Evolutionary conservation across 1,140 invertebrate genomes (phyloP), one percentile per base, ranked within the genome.

Genomic region (Procambarus virginalis): DNA sequence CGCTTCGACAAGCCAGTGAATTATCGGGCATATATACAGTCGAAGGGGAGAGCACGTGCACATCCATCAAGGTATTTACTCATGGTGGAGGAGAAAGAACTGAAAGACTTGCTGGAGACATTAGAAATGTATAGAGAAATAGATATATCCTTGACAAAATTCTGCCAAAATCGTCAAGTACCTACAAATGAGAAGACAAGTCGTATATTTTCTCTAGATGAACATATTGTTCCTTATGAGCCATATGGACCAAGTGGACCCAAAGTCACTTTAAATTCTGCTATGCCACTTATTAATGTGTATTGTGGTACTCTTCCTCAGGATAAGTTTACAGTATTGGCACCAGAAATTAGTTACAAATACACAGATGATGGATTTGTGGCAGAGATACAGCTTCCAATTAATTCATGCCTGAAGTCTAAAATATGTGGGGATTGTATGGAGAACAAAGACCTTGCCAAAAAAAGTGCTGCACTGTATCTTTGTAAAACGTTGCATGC

Each of bases 1-100:
- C 95, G 96, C 60, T 97, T 97, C 94, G 96, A 97, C 93, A 68
- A 55, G 5, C 88, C 92, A 34, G 8, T 14, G n/a, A 92, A 91
- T 68, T 92, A 83, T 55, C 60, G 92, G 48, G 22, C 90, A 20
- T 92, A 92, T 88, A 87, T 93, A 17, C 92, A 92, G 81, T 92
- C 91, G 20, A 92, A 85, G 85, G 92, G 92, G 12, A 68, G 92
- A 92, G 92, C 92, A 46, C 82, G 92, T 82, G 91, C 90, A 14
- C 79, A 77, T 6, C 87, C 92, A 46, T 92, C 91, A 2, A 91
- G 78, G 58, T 92, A 92, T 68, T 45, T 92, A 6, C 55, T 92
- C n/a, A 90, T 93, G 89, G 49, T 58, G 22, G 20, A 79, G 12
- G 70, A 55, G 34, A 73, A 34, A 45, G n/a, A 75, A 9, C 14